Evolutionary conservation across 2,888 invertebrate species (phyloP).

Genomic region (Drymonia ruficornis): DNA sequence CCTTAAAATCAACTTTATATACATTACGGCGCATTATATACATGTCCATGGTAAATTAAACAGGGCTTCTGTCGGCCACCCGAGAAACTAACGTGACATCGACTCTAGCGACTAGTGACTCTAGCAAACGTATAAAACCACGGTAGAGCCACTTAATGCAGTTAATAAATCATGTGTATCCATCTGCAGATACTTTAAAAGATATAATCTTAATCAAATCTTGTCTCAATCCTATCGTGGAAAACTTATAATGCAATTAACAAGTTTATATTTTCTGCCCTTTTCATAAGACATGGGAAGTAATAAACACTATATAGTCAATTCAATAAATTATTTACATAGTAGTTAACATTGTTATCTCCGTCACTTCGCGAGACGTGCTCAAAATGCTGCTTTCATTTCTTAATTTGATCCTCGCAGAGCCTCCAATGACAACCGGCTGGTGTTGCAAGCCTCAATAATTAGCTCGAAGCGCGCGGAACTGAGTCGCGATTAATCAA

Average conservation of each 20-base stretch:
- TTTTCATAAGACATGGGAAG: neutral
- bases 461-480: constrained; percentile 51
- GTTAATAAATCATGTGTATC: no score
- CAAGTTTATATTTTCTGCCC: neutral
- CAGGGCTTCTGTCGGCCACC: no score
- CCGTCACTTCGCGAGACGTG: neutral
- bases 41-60: no score
- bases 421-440: constrained; percentile 41
- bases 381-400: constrained; percentile 33
- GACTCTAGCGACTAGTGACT: no score
- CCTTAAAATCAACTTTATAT: no score
- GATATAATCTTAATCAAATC: neutral
- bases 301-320: neutral
- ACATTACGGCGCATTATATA: no score
- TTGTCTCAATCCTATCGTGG: neutral
- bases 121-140: no score
- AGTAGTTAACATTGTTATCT: neutral
- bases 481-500: constrained; percentile 74
- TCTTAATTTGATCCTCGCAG: constrained; percentile 43
- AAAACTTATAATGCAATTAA: neutral
- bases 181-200: no score
- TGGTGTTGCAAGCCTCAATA: constrained; percentile 41
- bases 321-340: neutral
- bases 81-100: no score
- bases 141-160: no score